A percentile compares a stretch with the other conserved stretches of the same genome.
phyloP scores from a whole-genome alignment of 2,888 invertebrate species.

The Tenodera sinensis region DNA sequence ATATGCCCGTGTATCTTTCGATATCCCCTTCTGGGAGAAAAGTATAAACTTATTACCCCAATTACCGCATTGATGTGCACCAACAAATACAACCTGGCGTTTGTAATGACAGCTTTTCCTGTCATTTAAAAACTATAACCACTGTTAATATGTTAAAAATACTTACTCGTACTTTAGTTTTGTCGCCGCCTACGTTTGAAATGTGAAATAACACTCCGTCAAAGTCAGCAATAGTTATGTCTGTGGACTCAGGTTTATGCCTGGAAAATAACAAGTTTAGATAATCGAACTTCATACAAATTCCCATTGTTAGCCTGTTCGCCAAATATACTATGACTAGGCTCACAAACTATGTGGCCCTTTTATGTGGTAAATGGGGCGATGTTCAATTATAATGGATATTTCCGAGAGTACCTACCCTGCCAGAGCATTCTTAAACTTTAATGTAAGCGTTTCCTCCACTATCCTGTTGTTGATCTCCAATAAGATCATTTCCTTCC shows the following conservation, averaged over 20 bases:
- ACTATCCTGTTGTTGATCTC: slow-evolving; percentile 99
- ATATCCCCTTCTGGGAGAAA: too few species aligned
- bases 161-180: slow-evolving; percentile 94
- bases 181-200: slow-evolving; percentile 94
- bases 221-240: slow-evolving; percentile 93
- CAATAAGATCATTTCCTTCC: slow-evolving; percentile 79
- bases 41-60: too few species aligned
- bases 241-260: slow-evolving; percentile 91
- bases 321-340: too few species aligned
- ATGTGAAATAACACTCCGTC: slow-evolving; percentile 98
- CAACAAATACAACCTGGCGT: too few species aligned
- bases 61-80: too few species aligned
- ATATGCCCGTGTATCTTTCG: too few species aligned
- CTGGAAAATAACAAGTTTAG: slow-evolving; percentile 54
- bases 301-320: not conserved
- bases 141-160: not conserved
- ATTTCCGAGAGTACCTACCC: slow-evolving; percentile 68
- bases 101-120: too few species aligned
- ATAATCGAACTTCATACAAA: not conserved
- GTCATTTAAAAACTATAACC: too few species aligned
- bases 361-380: too few species aligned
- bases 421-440: slow-evolving; percentile 92
- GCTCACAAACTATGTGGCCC: too few species aligned
- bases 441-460: slow-evolving; percentile 91
- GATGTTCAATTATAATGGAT: too few species aligned